A percentile compares a stretch with the other conserved stretches of the same genome.
phyloP scores from a whole-genome alignment of 2,113 vertebrate species.

The Varanus salvator region DNA sequence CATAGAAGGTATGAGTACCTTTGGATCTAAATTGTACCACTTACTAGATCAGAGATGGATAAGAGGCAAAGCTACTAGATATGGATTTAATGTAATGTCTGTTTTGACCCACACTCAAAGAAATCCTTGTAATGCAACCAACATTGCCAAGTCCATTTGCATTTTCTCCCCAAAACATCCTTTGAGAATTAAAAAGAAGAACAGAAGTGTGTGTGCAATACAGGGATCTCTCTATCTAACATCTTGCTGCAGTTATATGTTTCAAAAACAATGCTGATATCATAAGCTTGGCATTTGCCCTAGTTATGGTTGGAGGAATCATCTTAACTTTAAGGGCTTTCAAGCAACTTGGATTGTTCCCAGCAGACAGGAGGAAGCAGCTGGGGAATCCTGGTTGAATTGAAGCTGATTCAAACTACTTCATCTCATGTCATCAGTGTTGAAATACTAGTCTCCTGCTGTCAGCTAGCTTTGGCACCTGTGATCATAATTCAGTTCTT shows the following conservation, averaged over 20 bases:
- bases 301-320: background rate
- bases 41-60: too few species aligned
- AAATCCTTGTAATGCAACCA: background rate
- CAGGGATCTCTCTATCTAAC: background rate
- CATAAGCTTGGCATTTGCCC: background rate
- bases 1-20: too few species aligned
- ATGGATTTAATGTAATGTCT: too few species aligned
- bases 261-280: background rate
- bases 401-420: background rate
- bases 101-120: too few species aligned
- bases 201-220: background rate
- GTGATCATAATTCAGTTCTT: too few species aligned
- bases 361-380: background rate
- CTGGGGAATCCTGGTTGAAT: background rate
- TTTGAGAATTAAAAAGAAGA: background rate
- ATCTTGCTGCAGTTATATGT: background rate
- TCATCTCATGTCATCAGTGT: background rate
- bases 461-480: background rate
- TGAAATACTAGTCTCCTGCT: background rate
- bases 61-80: background rate
- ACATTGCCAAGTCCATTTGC: background rate
- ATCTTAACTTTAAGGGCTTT: background rate
- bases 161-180: background rate
- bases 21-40: too few species aligned
- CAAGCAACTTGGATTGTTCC: background rate